These are phyloP conservation scores for Triops cancriformis DNA, from an alignment of 1,140 invertebrate genomes.

Conservation along the genomic window DNA sequence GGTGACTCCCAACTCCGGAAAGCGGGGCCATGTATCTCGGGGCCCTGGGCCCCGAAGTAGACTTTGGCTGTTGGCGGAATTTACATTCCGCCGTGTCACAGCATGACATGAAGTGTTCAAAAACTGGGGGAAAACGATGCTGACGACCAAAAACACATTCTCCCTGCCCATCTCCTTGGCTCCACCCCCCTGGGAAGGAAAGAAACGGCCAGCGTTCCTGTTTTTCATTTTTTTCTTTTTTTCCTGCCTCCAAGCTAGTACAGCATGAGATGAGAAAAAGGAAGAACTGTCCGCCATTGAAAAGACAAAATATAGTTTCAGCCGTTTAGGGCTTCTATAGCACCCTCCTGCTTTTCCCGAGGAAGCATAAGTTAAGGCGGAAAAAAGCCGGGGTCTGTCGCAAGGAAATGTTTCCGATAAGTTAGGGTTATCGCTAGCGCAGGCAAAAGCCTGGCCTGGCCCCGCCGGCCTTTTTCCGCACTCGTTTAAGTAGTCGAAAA, in stretches of 20 bases:
- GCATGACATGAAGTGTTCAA: neutral
- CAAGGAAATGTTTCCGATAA: conserved; percentile 14
- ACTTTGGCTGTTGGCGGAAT: neutral
- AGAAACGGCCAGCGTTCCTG: neutral
- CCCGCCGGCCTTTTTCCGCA: neutral
- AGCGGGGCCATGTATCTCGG: neutral
- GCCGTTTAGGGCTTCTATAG: no score
- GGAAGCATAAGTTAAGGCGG: neutral
- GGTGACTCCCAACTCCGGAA: neutral
- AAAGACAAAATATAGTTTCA: no score
- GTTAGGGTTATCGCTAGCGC: conserved; percentile 7
- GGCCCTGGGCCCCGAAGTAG: neutral
- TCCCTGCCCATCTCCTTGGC: neutral
- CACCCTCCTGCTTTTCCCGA: neutral
- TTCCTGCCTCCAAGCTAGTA: no score
- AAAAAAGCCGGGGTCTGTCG: neutral
- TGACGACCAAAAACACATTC: neutral
- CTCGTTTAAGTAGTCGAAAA: neutral
- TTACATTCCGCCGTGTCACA: neutral
- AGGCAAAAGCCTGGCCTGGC: neutral
- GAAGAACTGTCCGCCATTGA: no score
- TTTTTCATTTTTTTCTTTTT: neutral
- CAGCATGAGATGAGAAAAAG: no score
- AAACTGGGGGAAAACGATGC: neutral
- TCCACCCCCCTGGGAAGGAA: neutral